These are phyloP conservation scores for Lepidocolaptes lacrymiger DNA, from an alignment of 2,797 vertebrate genomes.

Conservation along the genomic window DNA sequence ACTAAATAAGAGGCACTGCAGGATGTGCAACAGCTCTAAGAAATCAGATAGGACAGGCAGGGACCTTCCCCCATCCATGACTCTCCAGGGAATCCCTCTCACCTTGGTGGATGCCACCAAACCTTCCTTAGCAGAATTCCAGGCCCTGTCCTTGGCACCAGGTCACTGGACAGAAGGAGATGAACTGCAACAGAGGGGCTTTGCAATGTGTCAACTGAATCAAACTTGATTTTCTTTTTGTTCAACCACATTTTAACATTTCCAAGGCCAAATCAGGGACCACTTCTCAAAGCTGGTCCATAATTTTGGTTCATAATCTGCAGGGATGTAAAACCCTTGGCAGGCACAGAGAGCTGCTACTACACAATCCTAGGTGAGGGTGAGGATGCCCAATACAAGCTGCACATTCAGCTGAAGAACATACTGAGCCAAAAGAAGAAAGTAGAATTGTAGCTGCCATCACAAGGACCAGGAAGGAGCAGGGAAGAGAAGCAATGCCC, in stretches of 20 bases:
- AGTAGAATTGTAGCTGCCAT: neutral
- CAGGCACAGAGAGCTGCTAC: neutral
- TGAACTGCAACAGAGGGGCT: neutral
- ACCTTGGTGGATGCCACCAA: neutral
- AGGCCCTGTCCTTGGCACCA: neutral
- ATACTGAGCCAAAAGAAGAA: neutral
- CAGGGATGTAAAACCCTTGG: neutral
- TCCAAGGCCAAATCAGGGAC: neutral
- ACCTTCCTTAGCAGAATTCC: neutral
- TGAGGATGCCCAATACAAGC: neutral
- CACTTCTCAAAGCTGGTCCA: neutral
- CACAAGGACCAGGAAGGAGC: neutral
- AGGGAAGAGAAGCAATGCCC: neutral
- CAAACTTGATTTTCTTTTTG: neutral
- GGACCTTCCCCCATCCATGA: neutral
- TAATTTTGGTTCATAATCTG: neutral
- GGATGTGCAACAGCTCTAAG: fast-evolving
- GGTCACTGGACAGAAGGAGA: neutral
- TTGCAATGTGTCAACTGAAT: neutral
- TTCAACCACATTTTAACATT: neutral
- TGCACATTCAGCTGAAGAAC: neutral
- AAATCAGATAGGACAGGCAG: neutral
- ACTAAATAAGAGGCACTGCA: neutral
- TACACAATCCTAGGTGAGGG: fast-evolving
- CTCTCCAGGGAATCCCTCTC: neutral